These are phyloP conservation scores for Sycobia sp. DNA, from an alignment of 1,140 invertebrate genomes.

Conservation along the genomic window DNA sequence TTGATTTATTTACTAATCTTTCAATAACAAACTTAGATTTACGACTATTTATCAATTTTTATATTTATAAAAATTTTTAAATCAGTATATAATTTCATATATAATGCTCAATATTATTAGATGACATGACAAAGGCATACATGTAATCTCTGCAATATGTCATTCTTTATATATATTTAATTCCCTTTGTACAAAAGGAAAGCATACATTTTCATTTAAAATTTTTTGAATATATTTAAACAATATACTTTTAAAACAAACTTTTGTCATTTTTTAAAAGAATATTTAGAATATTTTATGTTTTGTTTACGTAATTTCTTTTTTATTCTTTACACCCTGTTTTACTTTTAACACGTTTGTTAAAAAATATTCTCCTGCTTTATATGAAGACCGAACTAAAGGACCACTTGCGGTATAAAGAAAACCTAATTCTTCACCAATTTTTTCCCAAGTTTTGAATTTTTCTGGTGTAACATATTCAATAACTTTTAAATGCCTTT, in stretches of 20 bases:
- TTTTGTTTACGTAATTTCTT: slow-evolving; percentile 25
- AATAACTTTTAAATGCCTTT: slow-evolving; percentile 91
- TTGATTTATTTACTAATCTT: slow-evolving; percentile 18
- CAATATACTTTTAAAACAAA: neutral
- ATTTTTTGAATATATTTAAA: no score
- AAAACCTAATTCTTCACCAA: slow-evolving; percentile 89
- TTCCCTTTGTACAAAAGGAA: no score
- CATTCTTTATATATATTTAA: no score
- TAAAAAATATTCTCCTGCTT: slow-evolving; percentile 93
- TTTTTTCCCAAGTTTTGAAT: slow-evolving; percentile 88
- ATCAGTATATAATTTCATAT: no score
- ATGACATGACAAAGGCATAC: no score
- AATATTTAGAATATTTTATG: slow-evolving; percentile 5
- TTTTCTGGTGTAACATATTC: slow-evolving; percentile 98
- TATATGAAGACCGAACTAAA: slow-evolving; percentile 94
- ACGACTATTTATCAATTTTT: no score
- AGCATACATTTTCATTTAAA: no score
- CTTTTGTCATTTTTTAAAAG: no score
- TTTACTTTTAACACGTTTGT: slow-evolving; percentile 76
- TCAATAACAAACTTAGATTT: slow-evolving; percentile 13
- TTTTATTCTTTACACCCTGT: slow-evolving; percentile 39
- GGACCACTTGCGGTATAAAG: slow-evolving; percentile 97
- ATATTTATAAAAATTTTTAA: no score
- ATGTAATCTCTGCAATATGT: no score
- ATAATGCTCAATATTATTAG: no score